Base-by-base conservation (phyloP, 2,113 vertebrate species). In the Platysteira castanea region DNA sequence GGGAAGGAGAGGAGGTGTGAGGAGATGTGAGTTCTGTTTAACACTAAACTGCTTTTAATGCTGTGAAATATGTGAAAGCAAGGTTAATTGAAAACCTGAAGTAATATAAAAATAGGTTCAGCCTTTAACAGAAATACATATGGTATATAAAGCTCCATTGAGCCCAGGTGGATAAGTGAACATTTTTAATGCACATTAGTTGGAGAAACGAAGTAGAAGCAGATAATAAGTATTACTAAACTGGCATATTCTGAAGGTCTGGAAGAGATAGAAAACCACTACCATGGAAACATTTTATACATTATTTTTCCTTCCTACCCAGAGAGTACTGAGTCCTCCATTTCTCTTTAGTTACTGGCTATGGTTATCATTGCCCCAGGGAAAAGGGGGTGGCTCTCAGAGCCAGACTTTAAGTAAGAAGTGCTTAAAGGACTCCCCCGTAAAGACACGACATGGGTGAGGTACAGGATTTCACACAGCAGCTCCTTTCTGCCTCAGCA, bases 81-180 rank as follows among this genome's bases (percentile, higher is more conserved):
- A 97, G 83, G 76, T 93, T 95, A 97, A 96, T 95, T 96, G 92
- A 97, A 96, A 96, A 91, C 50, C 84, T 93, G 59, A 64, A 89
- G 56, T 83, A 93, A 93, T 96, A 87, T 80, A 96, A 96, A 88
- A 96, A 91, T 89, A 92, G 80, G 78, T 91, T 97, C 95, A 78
- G 84, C 39, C 68, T 96, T 59, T 92, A 92, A 88, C 49, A 90
- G 71, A 84, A 89, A 86, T 65, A 63, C 37, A 70, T 60, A 68
- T 21, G 44, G 56, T 63, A 14, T 44, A 65, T 65, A 81, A 91
- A 89, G 60, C 68, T 92, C 42, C 85, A 91, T 0, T 89, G 84
- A 96, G 84, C 67, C 67, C 59, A 83, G 71, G 87, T 87, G 91
- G 75, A 74, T 90, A 80, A 86, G 30, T 20, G 78, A 94, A 77